Conservation (phyloP, 2,113 vertebrate genomes). For the Leptobrachium leishanense region DNA sequence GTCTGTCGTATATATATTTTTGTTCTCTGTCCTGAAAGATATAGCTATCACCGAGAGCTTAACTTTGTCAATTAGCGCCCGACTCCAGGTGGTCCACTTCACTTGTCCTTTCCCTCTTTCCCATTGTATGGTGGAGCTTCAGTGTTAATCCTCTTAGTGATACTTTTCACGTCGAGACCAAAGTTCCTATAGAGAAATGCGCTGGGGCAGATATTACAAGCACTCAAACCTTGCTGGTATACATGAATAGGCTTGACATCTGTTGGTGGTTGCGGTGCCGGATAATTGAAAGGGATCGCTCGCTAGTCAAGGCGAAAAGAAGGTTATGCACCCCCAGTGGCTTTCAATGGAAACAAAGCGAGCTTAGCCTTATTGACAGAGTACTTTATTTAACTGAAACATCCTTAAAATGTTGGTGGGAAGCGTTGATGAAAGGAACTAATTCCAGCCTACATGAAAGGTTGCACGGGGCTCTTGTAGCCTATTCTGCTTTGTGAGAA, state of each 20-base stretch:
- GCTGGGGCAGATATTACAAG: constrained; percentile 48
- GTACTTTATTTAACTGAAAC: constrained; percentile 56
- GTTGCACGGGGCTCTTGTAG: constrained; percentile 44
- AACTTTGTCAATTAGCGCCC: constrained; percentile 44
- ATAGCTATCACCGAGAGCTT: constrained; percentile 20
- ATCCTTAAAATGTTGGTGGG: constrained; percentile 58
- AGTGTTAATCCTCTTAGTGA: constrained; percentile 58
- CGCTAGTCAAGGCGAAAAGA: constrained; percentile 53
- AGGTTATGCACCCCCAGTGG: constrained; percentile 54
- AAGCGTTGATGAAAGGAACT: constrained; percentile 60
- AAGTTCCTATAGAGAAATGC: constrained; percentile 42
- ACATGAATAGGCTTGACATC: constrained; percentile 56
- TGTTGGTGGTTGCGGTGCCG: constrained; percentile 50
- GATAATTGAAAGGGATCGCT: constrained; percentile 56
- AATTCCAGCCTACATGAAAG: constrained; percentile 62
- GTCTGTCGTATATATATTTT: background rate
- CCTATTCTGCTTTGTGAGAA: constrained; percentile 49
- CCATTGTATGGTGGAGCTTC: constrained; percentile 46
- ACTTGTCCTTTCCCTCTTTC: background rate
- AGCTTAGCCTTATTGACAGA: constrained; percentile 57
- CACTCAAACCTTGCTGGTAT: constrained; percentile 52
- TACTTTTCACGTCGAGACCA: constrained; percentile 37
- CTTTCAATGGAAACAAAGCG: constrained; percentile 62
- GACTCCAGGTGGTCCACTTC: constrained; percentile 27
- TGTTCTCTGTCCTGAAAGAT: constrained; percentile 29